Base-by-base conservation (phyloP, 2,797 vertebrate genomes). In the Aulostomus chinensis region DNA sequence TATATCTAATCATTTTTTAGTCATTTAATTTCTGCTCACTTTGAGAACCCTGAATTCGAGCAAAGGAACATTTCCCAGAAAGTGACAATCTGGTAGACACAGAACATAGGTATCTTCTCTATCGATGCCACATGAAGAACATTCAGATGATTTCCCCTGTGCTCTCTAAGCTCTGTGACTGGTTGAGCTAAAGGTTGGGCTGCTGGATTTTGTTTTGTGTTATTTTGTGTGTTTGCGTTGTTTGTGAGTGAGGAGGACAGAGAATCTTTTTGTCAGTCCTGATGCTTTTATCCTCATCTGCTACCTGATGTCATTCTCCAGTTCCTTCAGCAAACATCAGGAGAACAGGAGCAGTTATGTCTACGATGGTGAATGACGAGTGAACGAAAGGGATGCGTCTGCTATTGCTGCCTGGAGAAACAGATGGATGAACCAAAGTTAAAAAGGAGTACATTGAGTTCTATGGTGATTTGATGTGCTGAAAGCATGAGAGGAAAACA, bases 361-460 rank as follows among this genome's bases (percentile, higher is more conserved):
- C 51, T 13, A 56, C 21, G 13, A 45, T 7, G 37, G 24, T 16
- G 21, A 54, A 25, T 12, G 43, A 54, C 24, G 10, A 26, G 3
- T 14, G 40, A 54, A 37, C n/a, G n/a, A n/a, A n/a, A n/a, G n/a
- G n/a, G n/a, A n/a, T n/a, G 15, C 55, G 34, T 74, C 58, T 54
- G 55, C 34, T 59, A 46, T 51, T 28, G 68, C 61, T 75, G 74
- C 64, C 54, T 58, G 48, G 47, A 38, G 60, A 40, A 56, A 35
- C 59, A 51, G 41, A 51, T 35, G 64, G 62, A 56, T 56, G 55
- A 79, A 79, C 80, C 80, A 82, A 85, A 83, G 73, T 78, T 67
- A 15, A 28, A 15, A 12, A 39, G 17, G 2, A 3, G 31, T 11
- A 49, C 9, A 15, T 9, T 18, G 15, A 18, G 22, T 20, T 22